A percentile compares a stretch with the other conserved stretches of the same genome.
These are phyloP conservation scores for Philotrypesis tridentata DNA, from an alignment of 1,140 invertebrate genomes.

Conservation along the genomic window DNA sequence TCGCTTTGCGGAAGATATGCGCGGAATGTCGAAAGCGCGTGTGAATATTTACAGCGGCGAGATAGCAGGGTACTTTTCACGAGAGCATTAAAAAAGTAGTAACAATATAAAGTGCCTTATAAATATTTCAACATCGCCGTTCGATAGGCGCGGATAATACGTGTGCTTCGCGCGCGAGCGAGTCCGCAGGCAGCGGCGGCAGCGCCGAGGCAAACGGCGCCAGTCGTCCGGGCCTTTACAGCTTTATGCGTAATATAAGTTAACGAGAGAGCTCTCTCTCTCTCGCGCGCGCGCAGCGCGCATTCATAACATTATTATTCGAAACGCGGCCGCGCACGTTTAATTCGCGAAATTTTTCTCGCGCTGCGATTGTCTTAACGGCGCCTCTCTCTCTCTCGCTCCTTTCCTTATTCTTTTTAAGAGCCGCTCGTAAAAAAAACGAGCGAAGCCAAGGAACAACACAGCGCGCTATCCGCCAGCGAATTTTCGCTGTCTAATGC, in stretches of 20 bases:
- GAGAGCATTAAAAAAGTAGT: slow-evolving; percentile 17
- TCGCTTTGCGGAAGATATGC: background rate
- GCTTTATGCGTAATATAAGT: background rate
- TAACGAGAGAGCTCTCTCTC: background rate
- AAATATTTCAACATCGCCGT: slow-evolving; percentile 14
- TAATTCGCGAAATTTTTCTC: background rate
- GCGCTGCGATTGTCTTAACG: background rate
- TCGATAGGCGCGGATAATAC: background rate
- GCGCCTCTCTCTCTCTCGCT: too few species aligned
- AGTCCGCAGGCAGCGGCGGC: too few species aligned
- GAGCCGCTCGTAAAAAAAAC: background rate
- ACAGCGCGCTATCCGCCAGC: background rate
- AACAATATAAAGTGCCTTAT: slow-evolving; percentile 8
- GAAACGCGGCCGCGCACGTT: background rate
- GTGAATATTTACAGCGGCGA: background rate
- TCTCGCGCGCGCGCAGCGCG: too few species aligned
- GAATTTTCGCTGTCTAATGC: background rate
- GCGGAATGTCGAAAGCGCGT: background rate
- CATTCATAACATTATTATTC: background rate
- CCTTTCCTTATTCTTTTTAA: too few species aligned
- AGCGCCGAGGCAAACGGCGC: background rate
- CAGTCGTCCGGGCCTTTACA: background rate
- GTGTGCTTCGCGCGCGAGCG: too few species aligned
- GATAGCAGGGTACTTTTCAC: background rate
- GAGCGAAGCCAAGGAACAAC: background rate